Base-by-base conservation (phyloP, 2,113 vertebrate species). In the Pseudopodoces humilis region DNA sequence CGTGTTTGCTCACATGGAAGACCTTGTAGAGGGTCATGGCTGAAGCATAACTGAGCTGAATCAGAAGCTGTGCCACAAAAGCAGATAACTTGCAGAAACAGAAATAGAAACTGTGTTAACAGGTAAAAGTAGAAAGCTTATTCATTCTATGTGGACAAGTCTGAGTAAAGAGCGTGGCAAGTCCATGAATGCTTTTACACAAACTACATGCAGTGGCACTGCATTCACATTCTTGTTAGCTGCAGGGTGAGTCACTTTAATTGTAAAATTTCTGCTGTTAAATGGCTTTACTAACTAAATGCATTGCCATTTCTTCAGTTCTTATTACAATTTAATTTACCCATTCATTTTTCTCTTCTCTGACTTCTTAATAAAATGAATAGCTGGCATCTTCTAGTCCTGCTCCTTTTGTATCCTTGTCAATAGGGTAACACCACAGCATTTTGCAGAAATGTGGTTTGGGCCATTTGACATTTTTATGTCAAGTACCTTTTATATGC, bases 401-500 rank as follows among this genome's bases (percentile, higher is more conserved):
- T 68, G 68, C 23, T 94, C 56, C 28, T 86, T 92, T 93, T 88
- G 65, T 71, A 84, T 83, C 67, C 83, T 93, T 94, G 79, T 62
- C 93, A 93, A 58, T 8, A 68, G 56, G 86, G 82, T 71, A 93
- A 92, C 76, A 94, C 65, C 85, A 92, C 58, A 90, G 65, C 37
- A 92, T 93, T 95, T 92, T 93, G 60, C 46, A 86, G 83, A 88
- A 94, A 90, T 92, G 85, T 11, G 82, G 44, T 86, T 95, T 60
- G 53, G 62, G 62, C 46, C 3, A 4, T 68, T 82, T 87, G 64
- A 94, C 55, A 77, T 31, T 92, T 91, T 96, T 88, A 58, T 82
- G 94, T 94, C 94, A 95, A 97, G 92, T 88, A 86, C 88, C 65
- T 88, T 90, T 94, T 78, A 83, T 75, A 93, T 72, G 83, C 53